Evolutionary conservation across 2,113 vertebrate genomes (phyloP).

Genomic region (Percina caprodes): DNA sequence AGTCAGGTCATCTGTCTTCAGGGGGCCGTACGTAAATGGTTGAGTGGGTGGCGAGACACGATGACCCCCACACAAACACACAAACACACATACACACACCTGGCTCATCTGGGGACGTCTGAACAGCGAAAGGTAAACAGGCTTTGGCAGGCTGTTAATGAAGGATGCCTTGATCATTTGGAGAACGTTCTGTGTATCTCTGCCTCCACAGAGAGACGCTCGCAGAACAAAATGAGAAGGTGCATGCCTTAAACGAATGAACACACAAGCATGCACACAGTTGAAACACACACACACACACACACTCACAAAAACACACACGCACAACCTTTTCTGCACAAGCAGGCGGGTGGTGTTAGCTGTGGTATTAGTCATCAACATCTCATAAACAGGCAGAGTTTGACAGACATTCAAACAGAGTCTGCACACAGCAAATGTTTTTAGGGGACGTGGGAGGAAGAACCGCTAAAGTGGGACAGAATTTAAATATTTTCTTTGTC

Average conservation of each 20-base stretch:
- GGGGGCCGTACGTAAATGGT: conserved; percentile 13
- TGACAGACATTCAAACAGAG: conserved; percentile 79
- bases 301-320: conserved; percentile 29
- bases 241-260: background rate
- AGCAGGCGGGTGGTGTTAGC: conserved; percentile 61
- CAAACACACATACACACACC: conserved; percentile 17
- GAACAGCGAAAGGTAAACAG: conserved; percentile 15
- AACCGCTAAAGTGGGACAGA: conserved; percentile 8
- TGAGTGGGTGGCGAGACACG: conserved; percentile 22
- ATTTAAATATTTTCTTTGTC: background rate
- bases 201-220: conserved; percentile 37
- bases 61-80: conserved; percentile 16
- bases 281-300: conserved; percentile 23
- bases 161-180: conserved; percentile 5
- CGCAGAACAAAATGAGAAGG: conserved; percentile 21
- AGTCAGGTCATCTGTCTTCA: conserved; percentile 24
- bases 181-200: conserved; percentile 25
- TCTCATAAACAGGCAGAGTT: conserved; percentile 64
- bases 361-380: conserved; percentile 75
- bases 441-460: conserved; percentile 35
- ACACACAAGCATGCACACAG: conserved; percentile 9
- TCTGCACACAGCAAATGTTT: conserved; percentile 42
- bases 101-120: conserved; percentile 3
- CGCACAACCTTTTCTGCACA: conserved; percentile 37
- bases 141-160: conserved; percentile 21